Conservation (phyloP, 1,140 invertebrate genomes). For the Pseudoatta argentina region DNA sequence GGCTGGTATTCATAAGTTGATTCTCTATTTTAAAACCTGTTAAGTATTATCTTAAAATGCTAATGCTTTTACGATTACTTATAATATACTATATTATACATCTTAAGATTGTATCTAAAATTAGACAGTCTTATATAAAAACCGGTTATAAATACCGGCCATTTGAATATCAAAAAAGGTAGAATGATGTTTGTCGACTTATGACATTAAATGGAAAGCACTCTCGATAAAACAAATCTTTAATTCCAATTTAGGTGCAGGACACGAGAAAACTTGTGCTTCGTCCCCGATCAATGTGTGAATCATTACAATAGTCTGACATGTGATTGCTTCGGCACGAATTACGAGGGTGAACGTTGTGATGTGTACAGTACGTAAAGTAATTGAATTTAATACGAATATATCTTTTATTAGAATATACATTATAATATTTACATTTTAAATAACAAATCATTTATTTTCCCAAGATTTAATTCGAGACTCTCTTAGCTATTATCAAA, state of each 20-base stretch:
- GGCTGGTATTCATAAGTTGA: too few species aligned
- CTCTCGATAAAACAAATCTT: not conserved
- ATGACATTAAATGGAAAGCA: too few species aligned
- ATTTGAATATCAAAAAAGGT: too few species aligned
- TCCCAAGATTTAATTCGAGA: not conserved
- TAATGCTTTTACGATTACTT: too few species aligned
- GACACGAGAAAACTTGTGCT: slow-evolving; percentile 93
- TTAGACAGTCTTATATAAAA: too few species aligned
- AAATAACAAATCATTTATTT: not conserved
- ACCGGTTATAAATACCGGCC: too few species aligned
- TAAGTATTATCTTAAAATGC: too few species aligned
- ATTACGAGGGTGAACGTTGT: slow-evolving; percentile 95
- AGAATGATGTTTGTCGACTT: too few species aligned
- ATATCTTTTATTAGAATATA: slow-evolving; percentile 6
- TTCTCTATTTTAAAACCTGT: too few species aligned
- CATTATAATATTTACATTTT: not conserved
- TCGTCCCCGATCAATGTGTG: slow-evolving; percentile 93
- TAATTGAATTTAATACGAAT: slow-evolving; percentile 20
- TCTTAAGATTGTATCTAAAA: too few species aligned
- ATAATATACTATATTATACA: too few species aligned
- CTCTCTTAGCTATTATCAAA: slow-evolving; percentile 17
- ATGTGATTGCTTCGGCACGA: slow-evolving; percentile 96
- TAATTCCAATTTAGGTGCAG: slow-evolving; percentile 87
- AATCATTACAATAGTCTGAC: slow-evolving; percentile 95
- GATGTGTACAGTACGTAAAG: slow-evolving; percentile 94